Evolutionary conservation across 2,797 vertebrate species (phyloP).

Genomic region (Sus cebifrons): DNA sequence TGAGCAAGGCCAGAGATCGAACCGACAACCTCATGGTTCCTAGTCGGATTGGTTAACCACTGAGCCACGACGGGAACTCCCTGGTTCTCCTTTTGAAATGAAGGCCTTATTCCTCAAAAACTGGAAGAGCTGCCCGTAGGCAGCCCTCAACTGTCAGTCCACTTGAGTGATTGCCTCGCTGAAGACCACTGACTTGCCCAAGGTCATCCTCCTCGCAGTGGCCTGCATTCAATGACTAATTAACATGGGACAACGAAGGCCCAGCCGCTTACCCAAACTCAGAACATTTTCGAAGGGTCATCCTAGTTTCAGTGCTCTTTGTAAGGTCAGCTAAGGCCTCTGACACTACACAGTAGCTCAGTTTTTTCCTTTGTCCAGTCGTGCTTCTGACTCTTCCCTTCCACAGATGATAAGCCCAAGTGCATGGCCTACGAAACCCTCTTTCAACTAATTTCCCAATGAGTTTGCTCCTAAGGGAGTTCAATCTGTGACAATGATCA

Average conservation of each 20-base stretch:
- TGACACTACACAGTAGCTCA: background rate
- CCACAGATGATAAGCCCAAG: background rate
- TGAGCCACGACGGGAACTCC: no score
- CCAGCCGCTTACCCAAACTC: background rate
- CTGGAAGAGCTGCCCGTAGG: background rate
- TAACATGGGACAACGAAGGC: background rate
- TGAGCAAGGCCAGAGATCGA: no score
- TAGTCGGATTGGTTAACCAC: no score
- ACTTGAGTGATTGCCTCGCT: background rate
- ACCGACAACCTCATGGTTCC: no score
- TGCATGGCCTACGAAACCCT: background rate
- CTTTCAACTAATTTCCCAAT: background rate
- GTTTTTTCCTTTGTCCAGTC: background rate
- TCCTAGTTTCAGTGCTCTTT: background rate
- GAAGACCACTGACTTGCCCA: background rate
- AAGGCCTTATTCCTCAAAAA: background rate
- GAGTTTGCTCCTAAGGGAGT: background rate
- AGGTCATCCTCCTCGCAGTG: background rate
- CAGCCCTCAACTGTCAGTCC: background rate
- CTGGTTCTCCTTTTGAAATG: conserved; percentile 13
- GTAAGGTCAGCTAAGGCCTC: background rate
- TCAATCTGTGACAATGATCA: background rate
- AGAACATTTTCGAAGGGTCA: background rate
- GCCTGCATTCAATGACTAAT: background rate
- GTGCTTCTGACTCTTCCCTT: background rate